phyloP scores from a whole-genome alignment of 2,797 vertebrate genomes.

The Microctenopoma stevenorrisi region DNA sequence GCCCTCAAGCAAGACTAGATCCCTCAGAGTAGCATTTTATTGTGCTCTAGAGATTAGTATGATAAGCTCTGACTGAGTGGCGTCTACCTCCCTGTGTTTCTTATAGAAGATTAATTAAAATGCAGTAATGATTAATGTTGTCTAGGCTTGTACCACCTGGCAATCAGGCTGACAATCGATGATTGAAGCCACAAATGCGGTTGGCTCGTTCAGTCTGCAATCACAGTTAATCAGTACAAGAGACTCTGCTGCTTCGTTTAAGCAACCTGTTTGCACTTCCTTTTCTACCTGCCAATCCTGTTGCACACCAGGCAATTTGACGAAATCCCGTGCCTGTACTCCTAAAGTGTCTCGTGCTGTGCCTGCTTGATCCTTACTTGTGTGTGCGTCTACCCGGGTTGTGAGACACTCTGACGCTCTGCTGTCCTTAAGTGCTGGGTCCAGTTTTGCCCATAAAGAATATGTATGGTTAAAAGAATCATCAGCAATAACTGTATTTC shows the following conservation, averaged over 20 bases:
- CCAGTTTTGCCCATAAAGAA: no score
- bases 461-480: no score
- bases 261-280: not conserved
- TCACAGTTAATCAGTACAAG: not conserved
- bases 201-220: not conserved
- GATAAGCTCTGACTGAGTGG: not conserved
- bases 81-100: slow-evolving; percentile 11
- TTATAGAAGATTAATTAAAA: not conserved
- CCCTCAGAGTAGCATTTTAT: slow-evolving; percentile 3
- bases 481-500: no score
- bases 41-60: not conserved
- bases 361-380: no score
- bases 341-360: no score
- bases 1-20: not conserved
- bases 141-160: not conserved
- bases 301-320: no score
- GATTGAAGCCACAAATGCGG: not conserved
- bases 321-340: no score
- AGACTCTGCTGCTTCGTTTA: not conserved
- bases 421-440: no score
- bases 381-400: not conserved
- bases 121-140: not conserved
- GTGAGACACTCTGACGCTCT: no score
- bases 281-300: not conserved
- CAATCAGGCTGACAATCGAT: not conserved